Evolutionary conservation across 1,140 invertebrate species (phyloP), one percentile per base, ranked within the genome.

Genomic region (Papilio dardanus): DNA sequence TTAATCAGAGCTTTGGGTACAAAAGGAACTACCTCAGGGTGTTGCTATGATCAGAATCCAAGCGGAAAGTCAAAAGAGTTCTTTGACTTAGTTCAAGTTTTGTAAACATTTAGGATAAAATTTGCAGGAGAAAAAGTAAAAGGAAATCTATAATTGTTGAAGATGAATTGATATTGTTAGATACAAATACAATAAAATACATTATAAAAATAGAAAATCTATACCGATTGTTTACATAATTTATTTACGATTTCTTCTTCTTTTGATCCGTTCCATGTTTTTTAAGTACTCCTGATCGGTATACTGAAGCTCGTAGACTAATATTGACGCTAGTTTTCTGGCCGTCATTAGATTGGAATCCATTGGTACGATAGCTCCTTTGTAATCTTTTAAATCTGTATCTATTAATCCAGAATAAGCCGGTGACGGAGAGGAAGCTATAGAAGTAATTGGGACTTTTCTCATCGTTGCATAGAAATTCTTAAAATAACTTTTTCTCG

Each of bases 401-500:
- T 73, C 46, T 14, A 54, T 33, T 31, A 73, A 54, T 33, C 50
- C 54, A 2, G 71, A 33, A 35, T 58, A 73, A 54, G 71, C 10
- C 3, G 50, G 30, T 10, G 71, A 21, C 3, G 21, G 30, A 3
- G n/a, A 33, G 0, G 71, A 28, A 8, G 71, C 16, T 14, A 54
- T 6, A 30, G 28, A 21, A 31, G 50, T 33, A 31, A 50, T 31
- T n/a, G 42, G 65, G 8, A 68, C 8, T 62, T 81, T 83, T 28
- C 76, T 79, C 37, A 81, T 77, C 3, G 75, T 83, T 2, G 81
- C 21, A 33, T 76, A 84, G 21, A 78, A 87, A 24, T 84, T 74
- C 33, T 76, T 77, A 76, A 92, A 92, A 78, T 92, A 92, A 75
- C 83, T 86, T 75, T 89, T 81, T 74, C 90, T 88, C 0, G 84